Base-by-base conservation (phyloP, 2,113 vertebrate genomes). In the Propithecus coquereli region DNA sequence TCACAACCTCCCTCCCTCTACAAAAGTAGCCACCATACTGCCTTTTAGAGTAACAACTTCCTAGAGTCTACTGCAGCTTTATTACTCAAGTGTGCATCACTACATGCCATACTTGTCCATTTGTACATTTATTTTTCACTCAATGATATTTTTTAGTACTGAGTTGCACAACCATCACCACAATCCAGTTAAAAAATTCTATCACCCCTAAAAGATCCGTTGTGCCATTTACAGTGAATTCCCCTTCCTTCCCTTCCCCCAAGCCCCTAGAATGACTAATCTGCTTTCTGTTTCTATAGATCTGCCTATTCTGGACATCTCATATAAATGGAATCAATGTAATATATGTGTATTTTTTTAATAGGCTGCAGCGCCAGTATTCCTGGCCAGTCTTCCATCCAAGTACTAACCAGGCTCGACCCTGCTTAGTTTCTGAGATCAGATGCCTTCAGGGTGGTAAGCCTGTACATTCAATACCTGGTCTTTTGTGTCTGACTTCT, bases 401-500 rank as follows among this genome's bases (percentile, higher is more conserved):
- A 63, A 27, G 25, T 63, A 63, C 59, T 63, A 63, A 63, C 59
- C 59, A 63, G 59, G 25, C 59, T 27, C 10, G 10, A 63, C 59
- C 59, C 25, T 63, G 59, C 54, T 63, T 27, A 63, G 59, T 8
- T 25, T 61, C 59, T 61, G 59, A 61, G 59, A 61, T 61, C 59
- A 61, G 59, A 23, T 25, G 22, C 23, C 59, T 61, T 61, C 59
- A 61, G 59, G 59, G 22, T 57, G 54, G 54, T 57, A 57, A 20
- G 54, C 18, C 54, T 22, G 18, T 57, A 57, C 7, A 61, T 23
- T 61, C 20, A 61, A 45, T 57, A 59, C 27, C 18, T 37, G 30
- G 52, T 87, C 63, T 94, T 94, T 86, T 91, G 57, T 61, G 54
- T 54, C 70, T 94, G 30, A 92, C 37, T 79, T 90, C 17, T 93